Base-by-base conservation (phyloP, 1,140 invertebrate species). In the Pectinophora gossypiella region DNA sequence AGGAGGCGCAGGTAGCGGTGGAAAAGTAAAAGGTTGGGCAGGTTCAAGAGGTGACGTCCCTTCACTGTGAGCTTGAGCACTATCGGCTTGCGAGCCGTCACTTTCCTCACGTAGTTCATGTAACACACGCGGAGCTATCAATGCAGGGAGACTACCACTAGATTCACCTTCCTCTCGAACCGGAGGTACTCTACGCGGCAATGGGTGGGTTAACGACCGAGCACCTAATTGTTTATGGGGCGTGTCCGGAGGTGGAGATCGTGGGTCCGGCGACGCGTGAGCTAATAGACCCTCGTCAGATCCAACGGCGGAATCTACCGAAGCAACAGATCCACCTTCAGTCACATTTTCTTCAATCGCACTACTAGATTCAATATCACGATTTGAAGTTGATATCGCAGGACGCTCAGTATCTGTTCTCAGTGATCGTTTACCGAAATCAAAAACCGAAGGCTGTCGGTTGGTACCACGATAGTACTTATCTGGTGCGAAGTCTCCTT, bases 401-500 rank as follows among this genome's bases (percentile, higher is more conserved):
- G 63, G 48, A 45, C 63, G 45, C 45, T 48, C 73, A 58, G 54
- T 67, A 67, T 19, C 73, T 76, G 59, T 64, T 80, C 64, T 83
- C 58, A 62, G 59, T 27, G 64, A 20, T 38, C 80, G 51, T 67
- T 64, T 82, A 35, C 72, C 82, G 63, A 72, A 89, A 68, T 64
- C 87, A 69, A 78, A 89, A 44, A 79, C 74, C 6, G 81, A 84
- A 38, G 56, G 73, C 45, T 79, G 76, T 58, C 73, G 74, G 48
- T 46, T 77, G 40, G 67, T 81, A 60, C 73, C 88, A 61, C 69
- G 81, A 72, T 82, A 84, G 53, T 86, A 77, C 32, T 83, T 82
- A 43, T 82, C 71, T 23, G 87, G 76, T 3, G 88, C 85, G 63
- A 92, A 94, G 71, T 95, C 94, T 35, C 94, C 94, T 79, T 95